phyloP scores from a whole-genome alignment of 2,113 vertebrate species.

The Notechis scutatus region DNA sequence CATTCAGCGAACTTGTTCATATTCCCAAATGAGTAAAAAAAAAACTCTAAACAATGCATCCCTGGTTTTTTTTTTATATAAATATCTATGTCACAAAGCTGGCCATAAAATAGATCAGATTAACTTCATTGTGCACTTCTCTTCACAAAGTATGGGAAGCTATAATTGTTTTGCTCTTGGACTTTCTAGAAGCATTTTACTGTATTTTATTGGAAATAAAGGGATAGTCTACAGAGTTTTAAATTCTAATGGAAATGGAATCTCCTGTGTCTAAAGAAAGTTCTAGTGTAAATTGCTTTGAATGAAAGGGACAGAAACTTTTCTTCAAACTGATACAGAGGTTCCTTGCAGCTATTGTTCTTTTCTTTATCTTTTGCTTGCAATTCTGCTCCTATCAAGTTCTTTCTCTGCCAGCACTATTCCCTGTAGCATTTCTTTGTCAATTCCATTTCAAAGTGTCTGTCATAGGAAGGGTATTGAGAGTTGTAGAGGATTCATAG shows the following conservation, averaged over 20 bases:
- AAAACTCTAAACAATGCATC: not conserved
- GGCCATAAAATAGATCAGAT: not conserved
- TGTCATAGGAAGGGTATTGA: not conserved
- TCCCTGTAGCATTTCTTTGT: not conserved
- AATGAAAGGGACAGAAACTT: conserved; percentile 39
- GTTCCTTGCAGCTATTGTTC: conserved; percentile 28
- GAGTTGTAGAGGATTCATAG: not conserved
- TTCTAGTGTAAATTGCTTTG: conserved; percentile 41
- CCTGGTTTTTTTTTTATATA: not conserved
- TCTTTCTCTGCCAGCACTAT: not conserved
- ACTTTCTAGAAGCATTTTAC: not conserved
- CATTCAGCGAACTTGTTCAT: not conserved
- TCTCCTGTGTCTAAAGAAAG: not conserved
- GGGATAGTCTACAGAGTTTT: not conserved
- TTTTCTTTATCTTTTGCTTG: conserved; percentile 20
- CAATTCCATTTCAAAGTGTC: conserved; percentile 25
- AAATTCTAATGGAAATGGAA: not conserved
- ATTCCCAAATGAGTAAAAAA: not conserved
- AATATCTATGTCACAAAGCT: not conserved
- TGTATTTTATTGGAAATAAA: not conserved
- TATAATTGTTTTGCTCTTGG: not conserved
- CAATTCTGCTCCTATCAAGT: conserved; percentile 1
- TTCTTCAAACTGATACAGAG: not conserved
- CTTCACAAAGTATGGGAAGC: not conserved
- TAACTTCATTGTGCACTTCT: not conserved